These are phyloP conservation scores for Clitarchus hookeri DNA, from an alignment of 2,888 invertebrate species.

Conservation along the genomic window DNA sequence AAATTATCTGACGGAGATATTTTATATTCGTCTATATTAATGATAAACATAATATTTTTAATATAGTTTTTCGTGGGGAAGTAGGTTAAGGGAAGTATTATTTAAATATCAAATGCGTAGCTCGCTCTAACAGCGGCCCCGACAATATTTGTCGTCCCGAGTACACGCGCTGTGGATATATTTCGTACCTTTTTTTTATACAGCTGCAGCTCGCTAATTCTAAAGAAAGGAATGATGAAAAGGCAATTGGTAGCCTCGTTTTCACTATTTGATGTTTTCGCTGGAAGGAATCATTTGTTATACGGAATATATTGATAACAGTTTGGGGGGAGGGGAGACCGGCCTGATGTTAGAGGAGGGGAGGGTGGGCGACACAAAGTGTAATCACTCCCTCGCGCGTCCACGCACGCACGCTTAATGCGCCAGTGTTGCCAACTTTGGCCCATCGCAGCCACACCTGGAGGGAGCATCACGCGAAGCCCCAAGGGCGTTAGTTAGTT, in stretches of 20 bases:
- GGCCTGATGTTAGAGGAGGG: background rate
- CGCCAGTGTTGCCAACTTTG: background rate
- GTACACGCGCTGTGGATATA: too few species aligned
- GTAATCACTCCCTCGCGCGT: background rate
- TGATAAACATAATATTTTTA: too few species aligned
- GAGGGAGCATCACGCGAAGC: background rate
- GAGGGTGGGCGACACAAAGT: background rate
- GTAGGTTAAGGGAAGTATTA: too few species aligned
- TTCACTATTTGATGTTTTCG: background rate
- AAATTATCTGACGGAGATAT: too few species aligned
- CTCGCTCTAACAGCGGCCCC: too few species aligned
- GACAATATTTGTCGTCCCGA: too few species aligned
- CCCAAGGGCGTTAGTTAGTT: background rate
- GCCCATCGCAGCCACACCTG: background rate
- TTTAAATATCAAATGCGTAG: too few species aligned
- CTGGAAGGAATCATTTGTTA: background rate
- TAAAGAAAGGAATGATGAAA: conserved; percentile 1
- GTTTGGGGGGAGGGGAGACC: background rate
- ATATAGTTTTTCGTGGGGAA: too few species aligned
- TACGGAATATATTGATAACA: background rate
- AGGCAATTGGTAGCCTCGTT: background rate
- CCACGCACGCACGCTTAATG: background rate
- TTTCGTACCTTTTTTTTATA: too few species aligned
- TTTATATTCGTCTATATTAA: too few species aligned
- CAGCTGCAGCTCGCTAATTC: background rate